Conservation (phyloP, 2,888 invertebrate genomes). For the Drosophila multiciliata region DNA sequence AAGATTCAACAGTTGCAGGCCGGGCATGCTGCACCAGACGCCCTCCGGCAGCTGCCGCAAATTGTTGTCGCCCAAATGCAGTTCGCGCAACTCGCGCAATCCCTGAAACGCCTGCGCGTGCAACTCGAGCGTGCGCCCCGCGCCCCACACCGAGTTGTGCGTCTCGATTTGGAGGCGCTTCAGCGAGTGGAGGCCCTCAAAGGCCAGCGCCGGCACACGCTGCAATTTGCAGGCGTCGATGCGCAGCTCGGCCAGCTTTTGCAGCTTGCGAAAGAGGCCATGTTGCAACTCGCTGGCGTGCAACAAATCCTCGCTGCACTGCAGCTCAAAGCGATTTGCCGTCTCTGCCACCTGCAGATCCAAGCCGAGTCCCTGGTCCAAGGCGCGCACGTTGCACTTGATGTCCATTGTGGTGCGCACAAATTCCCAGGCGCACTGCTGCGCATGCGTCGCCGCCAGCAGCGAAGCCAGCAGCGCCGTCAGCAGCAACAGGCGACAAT, state of each 20-base stretch:
- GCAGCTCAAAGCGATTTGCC: conserved; percentile 90
- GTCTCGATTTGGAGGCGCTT: conserved; percentile 92
- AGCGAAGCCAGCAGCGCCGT: conserved; percentile 32
- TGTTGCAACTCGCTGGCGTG: conserved; percentile 91
- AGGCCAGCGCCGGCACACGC: conserved; percentile 90
- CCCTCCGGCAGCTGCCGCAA: conserved; percentile 92
- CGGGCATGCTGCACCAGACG: conserved; percentile 91
- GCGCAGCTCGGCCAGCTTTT: conserved; percentile 90
- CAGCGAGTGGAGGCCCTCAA: conserved; percentile 92
- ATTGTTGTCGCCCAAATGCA: conserved; percentile 94
- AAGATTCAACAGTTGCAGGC: conserved; percentile 92
- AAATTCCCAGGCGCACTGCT: conserved; percentile 85
- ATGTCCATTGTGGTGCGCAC: conserved; percentile 85
- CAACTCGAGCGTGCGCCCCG: conserved; percentile 90
- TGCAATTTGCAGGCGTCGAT: conserved; percentile 93
- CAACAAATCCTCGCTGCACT: conserved; percentile 91
- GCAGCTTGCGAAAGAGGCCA: conserved; percentile 90
- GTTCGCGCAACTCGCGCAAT: conserved; percentile 91
- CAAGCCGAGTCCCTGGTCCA: conserved; percentile 72
- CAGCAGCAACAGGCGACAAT: conserved; percentile 62
- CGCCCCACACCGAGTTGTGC: conserved; percentile 92
- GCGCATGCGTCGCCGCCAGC: conserved; percentile 78
- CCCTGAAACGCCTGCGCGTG: conserved; percentile 90
- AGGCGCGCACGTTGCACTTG: conserved; percentile 83
- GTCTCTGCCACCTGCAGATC: conserved; percentile 87